These are phyloP conservation scores for Paraescarpia echinospica DNA, from an alignment of 1,140 invertebrate species.

Conservation along the genomic window DNA sequence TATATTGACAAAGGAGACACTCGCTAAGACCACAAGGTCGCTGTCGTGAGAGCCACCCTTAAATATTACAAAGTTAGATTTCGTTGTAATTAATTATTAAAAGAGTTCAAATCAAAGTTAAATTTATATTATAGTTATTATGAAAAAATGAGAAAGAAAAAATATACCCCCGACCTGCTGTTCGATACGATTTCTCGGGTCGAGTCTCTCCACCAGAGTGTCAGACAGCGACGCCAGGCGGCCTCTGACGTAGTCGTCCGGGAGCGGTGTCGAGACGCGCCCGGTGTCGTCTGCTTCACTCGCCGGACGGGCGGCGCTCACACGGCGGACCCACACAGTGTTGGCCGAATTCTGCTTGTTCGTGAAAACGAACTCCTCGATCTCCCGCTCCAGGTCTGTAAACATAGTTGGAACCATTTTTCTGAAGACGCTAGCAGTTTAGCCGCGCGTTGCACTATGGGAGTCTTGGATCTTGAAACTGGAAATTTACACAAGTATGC, in stretches of 20 bases:
- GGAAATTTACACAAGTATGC: neutral
- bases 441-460: too few relatives aligned
- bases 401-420: neutral
- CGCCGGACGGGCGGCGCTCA: neutral
- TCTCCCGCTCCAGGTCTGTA: neutral
- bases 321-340: neutral
- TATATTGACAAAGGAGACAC: too few relatives aligned
- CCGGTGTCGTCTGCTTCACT: neutral
- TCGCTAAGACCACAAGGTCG: too few relatives aligned
- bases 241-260: neutral
- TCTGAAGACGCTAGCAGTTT: neutral
- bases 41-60: too few relatives aligned
- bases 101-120: too few relatives aligned
- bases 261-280: neutral
- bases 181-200: neutral
- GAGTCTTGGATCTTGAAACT: neutral
- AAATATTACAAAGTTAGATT: too few relatives aligned
- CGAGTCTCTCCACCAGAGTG: neutral
- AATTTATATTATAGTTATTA: too few relatives aligned
- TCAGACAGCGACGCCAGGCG: neutral
- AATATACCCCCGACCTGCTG: neutral
- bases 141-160: too few relatives aligned
- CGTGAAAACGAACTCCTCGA: neutral
- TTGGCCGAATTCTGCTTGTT: neutral
- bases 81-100: too few relatives aligned